A percentile compares a stretch with the other conserved stretches of the same genome.
These are phyloP conservation scores for Chrysodeixis includens DNA, from an alignment of 2,888 invertebrate species.

Conservation along the genomic window DNA sequence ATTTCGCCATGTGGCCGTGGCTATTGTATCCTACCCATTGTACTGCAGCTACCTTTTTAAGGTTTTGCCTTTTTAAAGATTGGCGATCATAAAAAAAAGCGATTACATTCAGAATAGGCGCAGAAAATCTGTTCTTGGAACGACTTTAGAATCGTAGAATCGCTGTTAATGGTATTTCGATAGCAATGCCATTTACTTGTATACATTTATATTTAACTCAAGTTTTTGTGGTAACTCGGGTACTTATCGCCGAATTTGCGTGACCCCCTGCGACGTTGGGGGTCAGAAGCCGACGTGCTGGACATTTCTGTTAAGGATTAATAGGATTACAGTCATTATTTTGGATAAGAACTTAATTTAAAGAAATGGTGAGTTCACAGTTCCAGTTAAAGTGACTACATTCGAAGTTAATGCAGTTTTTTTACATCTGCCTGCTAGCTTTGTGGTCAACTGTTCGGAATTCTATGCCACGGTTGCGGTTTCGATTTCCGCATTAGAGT, in stretches of 20 bases:
- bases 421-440: neutral
- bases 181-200: constrained; percentile 32
- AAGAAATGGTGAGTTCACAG: neutral
- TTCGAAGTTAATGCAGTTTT: neutral
- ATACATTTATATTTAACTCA: constrained; percentile 32
- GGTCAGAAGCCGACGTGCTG: constrained; percentile 14
- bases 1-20: constrained; percentile 79
- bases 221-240: constrained; percentile 38
- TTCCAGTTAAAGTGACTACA: neutral
- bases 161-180: constrained; percentile 49
- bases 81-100: constrained; percentile 78
- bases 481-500: constrained; percentile 1
- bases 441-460: neutral
- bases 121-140: constrained; percentile 76
- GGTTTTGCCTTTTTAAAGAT: constrained; percentile 77
- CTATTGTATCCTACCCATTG: constrained; percentile 85
- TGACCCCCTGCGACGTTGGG: constrained; percentile 30
- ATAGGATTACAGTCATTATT: neutral
- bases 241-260: constrained; percentile 20
- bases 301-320: constrained; percentile 1
- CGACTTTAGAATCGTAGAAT: constrained; percentile 53
- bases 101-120: constrained; percentile 78
- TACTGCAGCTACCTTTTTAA: constrained; percentile 78
- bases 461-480: neutral
- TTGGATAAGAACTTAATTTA: neutral